Evolutionary conservation across 2,888 invertebrate species (phyloP), one percentile per base, ranked within the genome.

Genomic region (Endomychus coccineus): DNA sequence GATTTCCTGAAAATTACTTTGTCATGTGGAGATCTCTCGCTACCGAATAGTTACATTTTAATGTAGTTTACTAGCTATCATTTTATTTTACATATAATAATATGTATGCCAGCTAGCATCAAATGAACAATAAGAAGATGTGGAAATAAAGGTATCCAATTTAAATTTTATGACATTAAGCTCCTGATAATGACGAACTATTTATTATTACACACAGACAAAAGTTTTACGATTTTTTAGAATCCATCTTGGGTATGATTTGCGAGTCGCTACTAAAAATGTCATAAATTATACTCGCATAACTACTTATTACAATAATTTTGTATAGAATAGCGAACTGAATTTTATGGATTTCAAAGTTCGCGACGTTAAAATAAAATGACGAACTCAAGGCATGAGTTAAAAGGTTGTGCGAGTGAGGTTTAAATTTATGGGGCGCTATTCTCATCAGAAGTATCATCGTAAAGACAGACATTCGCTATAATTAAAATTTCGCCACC

Each of bases 271-370:
- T 42, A 41, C 35, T 43, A 46, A 50, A 46, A 27, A 43, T 39
- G 43, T 45, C 54, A 43, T 56, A 56, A 56, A 56, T 55, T 53
- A 52, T 54, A 36, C 45, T 40, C 40, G 47, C 43, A 51, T 49
- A 48, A 55, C 53, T 52, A 50, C 51, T 55, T 54, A 56, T 56
- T 54, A 56, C 51, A 57, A 57, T 55, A 48, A 55, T 57, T 56
- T 52, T 53, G 54, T 42, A 40, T 40, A 34, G 39, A 45, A 40
- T 36, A 33, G 34, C 37, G 33, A 37, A 44, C 34, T 33, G 17
- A 34, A 36, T 44, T 45, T 44, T 45, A 45, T 45, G 42, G 45
- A 42, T 45, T 45, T 38, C 40, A 30, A 37, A 42, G 37, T 42
- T 38, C 29, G 36, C 36, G 37, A 27, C 34, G 16, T 11, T 10